Conservation (phyloP, 2,888 invertebrate species). For the Anticlea derivata region DNA sequence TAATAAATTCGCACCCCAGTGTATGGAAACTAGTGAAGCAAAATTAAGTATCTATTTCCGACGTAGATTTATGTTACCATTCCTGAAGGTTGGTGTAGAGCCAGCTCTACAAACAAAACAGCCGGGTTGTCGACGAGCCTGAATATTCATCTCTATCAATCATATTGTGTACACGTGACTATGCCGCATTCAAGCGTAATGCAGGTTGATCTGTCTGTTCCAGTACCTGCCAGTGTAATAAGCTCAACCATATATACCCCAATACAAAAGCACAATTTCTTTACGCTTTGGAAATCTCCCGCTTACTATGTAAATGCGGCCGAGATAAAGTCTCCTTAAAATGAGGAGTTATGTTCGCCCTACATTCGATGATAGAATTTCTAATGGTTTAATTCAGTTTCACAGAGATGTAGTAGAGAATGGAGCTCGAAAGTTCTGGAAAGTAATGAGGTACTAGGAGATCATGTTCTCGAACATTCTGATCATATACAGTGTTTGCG, state of each 20-base stretch:
- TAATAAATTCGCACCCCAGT: constrained; percentile 49
- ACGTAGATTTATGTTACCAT: constrained; percentile 67
- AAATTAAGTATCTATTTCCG: constrained; percentile 56
- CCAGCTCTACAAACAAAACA: constrained; percentile 55
- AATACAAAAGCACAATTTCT: too few species aligned
- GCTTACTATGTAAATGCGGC: constrained; percentile 6
- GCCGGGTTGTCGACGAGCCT: constrained; percentile 54
- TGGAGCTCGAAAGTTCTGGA: constrained; percentile 1
- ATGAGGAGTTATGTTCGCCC: constrained; percentile 50
- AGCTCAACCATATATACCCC: too few species aligned
- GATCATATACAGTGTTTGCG: neutral
- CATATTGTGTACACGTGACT: constrained; percentile 58
- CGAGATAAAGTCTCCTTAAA: constrained; percentile 46
- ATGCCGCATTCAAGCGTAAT: neutral
- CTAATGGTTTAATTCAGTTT: constrained; percentile 19
- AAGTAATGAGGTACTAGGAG: constrained; percentile 4
- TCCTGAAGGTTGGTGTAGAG: constrained; percentile 57
- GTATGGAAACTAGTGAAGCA: constrained; percentile 43
- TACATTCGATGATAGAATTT: constrained; percentile 25
- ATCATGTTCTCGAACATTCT: constrained; percentile 8
- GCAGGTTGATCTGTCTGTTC: neutral
- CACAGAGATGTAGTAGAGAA: constrained; percentile 6
- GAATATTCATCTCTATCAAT: constrained; percentile 74
- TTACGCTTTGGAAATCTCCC: too few species aligned
- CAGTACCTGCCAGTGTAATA: neutral